These are phyloP conservation scores for Rotaria magnacalcarata DNA, from an alignment of 2,888 invertebrate species.

Conservation along the genomic window DNA sequence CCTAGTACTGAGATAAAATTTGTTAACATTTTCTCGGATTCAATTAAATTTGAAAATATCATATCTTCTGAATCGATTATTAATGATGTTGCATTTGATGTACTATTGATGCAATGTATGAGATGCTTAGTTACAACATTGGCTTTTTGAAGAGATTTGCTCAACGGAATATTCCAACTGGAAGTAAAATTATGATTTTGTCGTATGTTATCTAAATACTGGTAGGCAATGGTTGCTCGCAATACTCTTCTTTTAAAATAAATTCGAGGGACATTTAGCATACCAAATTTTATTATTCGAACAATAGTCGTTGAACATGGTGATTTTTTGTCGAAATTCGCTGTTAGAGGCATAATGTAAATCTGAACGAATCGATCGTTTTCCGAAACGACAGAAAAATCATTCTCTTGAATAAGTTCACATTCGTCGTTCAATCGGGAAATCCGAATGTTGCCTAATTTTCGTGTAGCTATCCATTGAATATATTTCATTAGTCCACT, in stretches of 20 bases:
- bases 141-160: not conserved
- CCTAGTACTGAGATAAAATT: not conserved
- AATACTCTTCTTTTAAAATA: not conserved
- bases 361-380: not conserved
- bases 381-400: not conserved
- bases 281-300: not conserved
- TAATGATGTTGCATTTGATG: not conserved
- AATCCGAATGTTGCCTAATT: not conserved
- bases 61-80: not conserved
- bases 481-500: conserved; percentile 1
- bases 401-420: not conserved
- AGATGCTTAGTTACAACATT: not conserved
- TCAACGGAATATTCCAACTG: not conserved
- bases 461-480: not conserved
- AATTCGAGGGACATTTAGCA: not conserved
- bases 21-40: not conserved
- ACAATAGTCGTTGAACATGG: not conserved
- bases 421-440: not conserved
- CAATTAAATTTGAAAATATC: not conserved
- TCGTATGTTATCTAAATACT: not conserved
- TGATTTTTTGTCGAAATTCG: not conserved
- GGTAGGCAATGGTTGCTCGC: not conserved
- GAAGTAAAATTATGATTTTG: not conserved
- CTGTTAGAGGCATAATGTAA: not conserved
- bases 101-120: no score